Evolutionary conservation across 2,113 vertebrate genomes (phyloP).

Genomic region (Chaetodon auriga): DNA sequence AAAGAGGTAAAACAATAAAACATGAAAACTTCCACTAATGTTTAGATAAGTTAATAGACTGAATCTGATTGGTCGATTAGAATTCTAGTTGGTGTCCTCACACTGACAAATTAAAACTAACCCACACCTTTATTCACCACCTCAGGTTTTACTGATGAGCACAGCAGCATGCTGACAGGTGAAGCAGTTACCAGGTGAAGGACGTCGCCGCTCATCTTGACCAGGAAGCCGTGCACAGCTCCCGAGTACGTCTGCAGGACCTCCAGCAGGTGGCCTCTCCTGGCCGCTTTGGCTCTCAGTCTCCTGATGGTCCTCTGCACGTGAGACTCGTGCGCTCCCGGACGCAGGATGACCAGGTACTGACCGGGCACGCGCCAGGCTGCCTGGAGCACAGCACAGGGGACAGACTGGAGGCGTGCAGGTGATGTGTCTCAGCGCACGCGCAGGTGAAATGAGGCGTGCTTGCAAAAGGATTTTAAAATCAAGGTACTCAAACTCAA

Average conservation of each 20-base stretch:
- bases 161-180: background rate
- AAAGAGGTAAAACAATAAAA: too few relatives aligned
- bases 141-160: background rate
- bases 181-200: conserved; percentile 83
- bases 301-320: conserved; percentile 72
- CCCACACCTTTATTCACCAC: background rate
- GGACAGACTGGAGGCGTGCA: background rate
- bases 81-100: background rate
- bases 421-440: too few relatives aligned
- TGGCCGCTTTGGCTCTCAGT: conserved; percentile 84
- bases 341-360: conserved; percentile 87
- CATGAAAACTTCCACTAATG: too few relatives aligned
- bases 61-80: background rate
- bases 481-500: too few relatives aligned
- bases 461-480: too few relatives aligned
- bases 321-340: conserved; percentile 75
- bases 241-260: conserved; percentile 86
- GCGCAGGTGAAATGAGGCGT: background rate
- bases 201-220: conserved; percentile 84
- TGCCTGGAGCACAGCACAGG: conserved; percentile 71
- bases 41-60: too few relatives aligned
- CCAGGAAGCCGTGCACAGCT: conserved; percentile 84
- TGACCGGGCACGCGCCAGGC: conserved; percentile 88
- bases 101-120: background rate
- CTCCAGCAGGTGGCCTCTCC: conserved; percentile 81